Evolutionary conservation across 2,113 vertebrate species (phyloP).

Genomic region (Symphodus melops): DNA sequence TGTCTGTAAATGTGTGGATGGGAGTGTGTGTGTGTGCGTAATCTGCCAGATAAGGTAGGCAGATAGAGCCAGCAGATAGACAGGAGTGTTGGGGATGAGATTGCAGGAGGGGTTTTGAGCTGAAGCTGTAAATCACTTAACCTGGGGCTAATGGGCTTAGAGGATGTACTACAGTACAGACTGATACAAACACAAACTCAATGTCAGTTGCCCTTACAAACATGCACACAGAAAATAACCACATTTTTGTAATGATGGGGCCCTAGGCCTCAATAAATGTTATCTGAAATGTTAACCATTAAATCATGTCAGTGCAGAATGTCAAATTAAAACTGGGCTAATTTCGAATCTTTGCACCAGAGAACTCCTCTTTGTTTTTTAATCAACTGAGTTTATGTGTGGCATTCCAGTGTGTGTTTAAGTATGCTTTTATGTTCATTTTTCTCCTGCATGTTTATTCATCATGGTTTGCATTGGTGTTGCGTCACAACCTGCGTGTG

Average conservation of each 20-base stretch:
- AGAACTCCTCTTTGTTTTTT: slow-evolving; percentile 25
- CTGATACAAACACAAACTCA: slow-evolving; percentile 46
- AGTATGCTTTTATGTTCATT: slow-evolving; percentile 30
- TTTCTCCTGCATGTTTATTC: slow-evolving; percentile 16
- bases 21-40: slow-evolving; percentile 48
- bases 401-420: neutral
- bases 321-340: slow-evolving; percentile 57
- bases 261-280: slow-evolving; percentile 55
- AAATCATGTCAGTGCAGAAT: slow-evolving; percentile 57
- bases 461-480: slow-evolving; percentile 20
- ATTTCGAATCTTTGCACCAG: slow-evolving; percentile 29
- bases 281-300: slow-evolving; percentile 70
- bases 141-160: slow-evolving; percentile 81
- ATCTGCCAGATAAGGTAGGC: slow-evolving; percentile 73
- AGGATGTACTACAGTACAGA: slow-evolving; percentile 64
- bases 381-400: slow-evolving; percentile 18
- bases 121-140: slow-evolving; percentile 81
- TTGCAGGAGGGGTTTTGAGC: slow-evolving; percentile 73
- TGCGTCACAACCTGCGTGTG: slow-evolving; percentile 17
- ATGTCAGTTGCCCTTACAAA: slow-evolving; percentile 29
- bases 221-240: slow-evolving; percentile 29
- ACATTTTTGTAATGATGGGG: slow-evolving; percentile 36
- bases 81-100: slow-evolving; percentile 69
- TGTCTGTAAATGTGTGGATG: slow-evolving; percentile 15
- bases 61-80: slow-evolving; percentile 71